Base-by-base conservation (phyloP, 2,797 vertebrate genomes). In the Myripristis murdjan region DNA sequence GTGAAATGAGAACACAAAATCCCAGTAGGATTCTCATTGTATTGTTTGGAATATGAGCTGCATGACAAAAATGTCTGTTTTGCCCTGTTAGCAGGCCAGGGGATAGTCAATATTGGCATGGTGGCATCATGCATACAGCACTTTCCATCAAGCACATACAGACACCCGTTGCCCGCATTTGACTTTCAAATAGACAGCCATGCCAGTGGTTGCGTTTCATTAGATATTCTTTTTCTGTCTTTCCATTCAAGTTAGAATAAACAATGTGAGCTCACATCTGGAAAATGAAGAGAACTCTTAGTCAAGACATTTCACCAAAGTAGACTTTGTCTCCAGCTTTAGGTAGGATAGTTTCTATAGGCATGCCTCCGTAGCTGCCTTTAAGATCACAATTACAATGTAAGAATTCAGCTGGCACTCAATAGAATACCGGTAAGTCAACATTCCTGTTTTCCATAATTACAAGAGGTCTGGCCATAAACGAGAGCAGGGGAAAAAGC, bases 141-240 rank as follows among this genome's bases (percentile, higher is more conserved):
- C 48, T 52, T 78, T 72, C 62, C 52, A 54, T 39, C 71, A n/a
- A n/a, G n/a, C n/a, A n/a, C 35, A 65, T 72, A 35, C 48, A 68
- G 22, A 49, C 22, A 73, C 35, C 15, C n/a, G 48, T 0, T 66
- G 26, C 6, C 2, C 16, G 69, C 20, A 79, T 80, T 70, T 81
- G 43, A 75, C 54, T 79, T 69, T 78, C 35, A 79, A 48, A 75
- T 70, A 5, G 54, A 47, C 18, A 51, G 18, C 9, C 75, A 65
- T 9, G 16, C 52, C 41, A 70, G 39, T 70, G 14, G 23, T 55
- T 23, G 5, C 1, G 3, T 39, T 71, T 41, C 1, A 44, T 37
- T 28, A 5, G 5, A 64, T 49, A 2, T 18, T 23, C 4, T 28
- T 15, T 16, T 22, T 14, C 48, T 20, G 1, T 24, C 10, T 12